phyloP scores from a whole-genome alignment of 2,797 vertebrate species.

The Sebastes kiyomatsui region DNA sequence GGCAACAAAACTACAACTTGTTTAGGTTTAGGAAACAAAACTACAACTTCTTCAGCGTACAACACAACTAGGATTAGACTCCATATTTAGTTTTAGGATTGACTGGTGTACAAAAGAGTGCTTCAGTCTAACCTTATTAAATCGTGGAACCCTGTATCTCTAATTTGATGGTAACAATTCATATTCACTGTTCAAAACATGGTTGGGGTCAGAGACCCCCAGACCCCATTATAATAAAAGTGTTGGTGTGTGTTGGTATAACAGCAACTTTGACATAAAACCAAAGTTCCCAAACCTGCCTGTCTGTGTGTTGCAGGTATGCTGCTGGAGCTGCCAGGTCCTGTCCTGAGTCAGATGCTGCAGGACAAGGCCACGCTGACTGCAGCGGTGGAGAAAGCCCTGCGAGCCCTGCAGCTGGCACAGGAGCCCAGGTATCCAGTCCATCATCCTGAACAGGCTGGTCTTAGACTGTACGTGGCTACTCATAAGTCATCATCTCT shows the following conservation, averaged over 20 bases:
- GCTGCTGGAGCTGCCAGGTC: conserved; percentile 82
- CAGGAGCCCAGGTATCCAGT: conserved; percentile 63
- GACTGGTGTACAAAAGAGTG: too few species aligned
- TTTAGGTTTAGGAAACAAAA: too few species aligned
- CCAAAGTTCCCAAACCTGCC: not conserved
- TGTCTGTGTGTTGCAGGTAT: conserved; percentile 75
- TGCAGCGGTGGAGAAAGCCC: conserved; percentile 81
- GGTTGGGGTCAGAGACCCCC: too few species aligned
- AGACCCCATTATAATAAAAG: not conserved
- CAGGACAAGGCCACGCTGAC: conserved; percentile 78
- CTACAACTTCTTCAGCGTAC: too few species aligned
- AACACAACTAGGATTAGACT: too few species aligned
- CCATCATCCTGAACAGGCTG: not conserved
- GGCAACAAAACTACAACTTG: too few species aligned
- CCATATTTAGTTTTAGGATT: too few species aligned
- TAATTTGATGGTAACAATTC: too few species aligned
- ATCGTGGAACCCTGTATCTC: too few species aligned
- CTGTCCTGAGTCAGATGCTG: conserved; percentile 80
- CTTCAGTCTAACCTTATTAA: too few species aligned
- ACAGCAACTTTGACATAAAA: not conserved
- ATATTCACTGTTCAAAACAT: too few species aligned
- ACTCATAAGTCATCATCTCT: not conserved
- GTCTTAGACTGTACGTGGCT: not conserved
- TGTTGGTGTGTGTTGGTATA: not conserved
- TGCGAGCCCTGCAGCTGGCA: conserved; percentile 70